These are phyloP conservation scores for Gastrophryne carolinensis DNA, from an alignment of 2,797 vertebrate genomes.

Conservation along the genomic window DNA sequence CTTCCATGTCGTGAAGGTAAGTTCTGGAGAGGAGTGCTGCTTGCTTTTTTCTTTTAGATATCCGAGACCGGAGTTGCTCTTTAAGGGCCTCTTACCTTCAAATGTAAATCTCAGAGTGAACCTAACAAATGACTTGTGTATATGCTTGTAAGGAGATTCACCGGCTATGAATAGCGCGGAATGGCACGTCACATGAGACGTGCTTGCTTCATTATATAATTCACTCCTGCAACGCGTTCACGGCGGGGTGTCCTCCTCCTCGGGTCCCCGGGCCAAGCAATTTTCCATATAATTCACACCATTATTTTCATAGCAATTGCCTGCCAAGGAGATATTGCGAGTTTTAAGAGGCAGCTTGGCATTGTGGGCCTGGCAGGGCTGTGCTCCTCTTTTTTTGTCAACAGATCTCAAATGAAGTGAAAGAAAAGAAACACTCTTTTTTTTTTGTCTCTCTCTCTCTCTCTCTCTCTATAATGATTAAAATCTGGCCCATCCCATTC, in stretches of 20 bases:
- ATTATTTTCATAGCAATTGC: constrained; percentile 15
- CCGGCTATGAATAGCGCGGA: constrained; percentile 37
- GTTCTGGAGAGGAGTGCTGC: no score
- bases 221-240: background rate
- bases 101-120: background rate
- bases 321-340: background rate
- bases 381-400: constrained; percentile 30
- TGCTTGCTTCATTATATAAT: constrained; percentile 36
- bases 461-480: constrained; percentile 35
- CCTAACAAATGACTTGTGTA: constrained; percentile 4
- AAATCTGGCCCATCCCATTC: constrained; percentile 22
- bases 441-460: background rate
- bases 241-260: background rate
- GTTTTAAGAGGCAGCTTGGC: constrained; percentile 33
- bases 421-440: constrained; percentile 16
- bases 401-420: constrained; percentile 30
- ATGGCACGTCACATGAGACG: constrained; percentile 34
- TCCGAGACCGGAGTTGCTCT: no score
- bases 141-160: constrained; percentile 40
- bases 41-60: no score
- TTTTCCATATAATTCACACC: constrained; percentile 26
- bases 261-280: background rate
- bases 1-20: no score
- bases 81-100: no score
- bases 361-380: constrained; percentile 18